Base-by-base conservation (phyloP, 2,888 invertebrate species). In the Holacanthella duospinosa region DNA sequence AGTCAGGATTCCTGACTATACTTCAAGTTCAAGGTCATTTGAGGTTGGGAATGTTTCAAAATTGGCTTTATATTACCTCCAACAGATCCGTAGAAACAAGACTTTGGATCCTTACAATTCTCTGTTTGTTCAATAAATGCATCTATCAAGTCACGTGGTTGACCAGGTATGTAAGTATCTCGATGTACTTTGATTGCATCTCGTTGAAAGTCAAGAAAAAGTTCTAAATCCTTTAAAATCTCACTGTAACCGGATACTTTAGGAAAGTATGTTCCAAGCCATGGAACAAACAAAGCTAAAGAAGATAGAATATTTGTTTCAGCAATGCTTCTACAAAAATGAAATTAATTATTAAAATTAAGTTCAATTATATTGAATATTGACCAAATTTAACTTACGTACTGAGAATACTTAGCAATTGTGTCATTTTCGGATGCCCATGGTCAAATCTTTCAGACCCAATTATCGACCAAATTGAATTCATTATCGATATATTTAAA, bases 201-300 rank as follows among this genome's bases (percentile, higher is more conserved):
- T 36, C 36, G 36, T 16, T 36, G 56, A 44, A 69, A 69, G 21
- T 28, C 27, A 25, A 65, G 56, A 1, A 66, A 19, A 1, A 64
- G 63, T 9, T 44, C 63, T 48, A 69, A 58, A 36, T 67, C 36
- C 12, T 58, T 61, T 55, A 65, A 66, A 57, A 67, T 60, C n/a
- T 61, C 48, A 16, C 64, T 55, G 26, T 61, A 55, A 12, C 66
- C 64, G 1, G 67, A 68, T 2, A 69, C n/a, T 26, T 43, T 63
- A 1, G 67, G 69, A 55, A 67, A 69, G 12, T 61, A n/a, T 43
- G 62, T 66, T 12, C 64, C 59, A 16, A 66, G 61, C 67, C 67
- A 67, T 2, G 69, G 69, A 1, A 69, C 29, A 59, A 69, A 67
- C 64, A 69, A 64, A n/a, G 64, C 64, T 3, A 67, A 16, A 0